Evolutionary conservation across 2,113 vertebrate species (phyloP).

Genomic region (Marcusenius ussheri): DNA sequence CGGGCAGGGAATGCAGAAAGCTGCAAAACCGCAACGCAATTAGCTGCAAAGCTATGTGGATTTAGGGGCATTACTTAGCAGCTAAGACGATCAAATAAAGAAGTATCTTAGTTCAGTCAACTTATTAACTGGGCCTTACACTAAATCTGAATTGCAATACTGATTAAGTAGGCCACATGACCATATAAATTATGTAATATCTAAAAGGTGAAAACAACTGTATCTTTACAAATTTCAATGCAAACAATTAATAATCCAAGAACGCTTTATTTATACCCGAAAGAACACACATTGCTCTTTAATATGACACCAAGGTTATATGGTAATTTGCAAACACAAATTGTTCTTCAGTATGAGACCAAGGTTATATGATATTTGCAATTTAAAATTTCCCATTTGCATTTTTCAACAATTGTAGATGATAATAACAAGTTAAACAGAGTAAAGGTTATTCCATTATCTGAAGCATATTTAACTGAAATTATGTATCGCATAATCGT

Average conservation of each 20-base stretch:
- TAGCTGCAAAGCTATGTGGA: not conserved
- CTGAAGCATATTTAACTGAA: not conserved
- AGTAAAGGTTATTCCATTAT: not conserved
- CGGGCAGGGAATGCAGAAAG: not conserved
- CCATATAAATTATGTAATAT: not conserved
- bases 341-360: not conserved
- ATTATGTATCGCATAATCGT: not conserved
- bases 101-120: not conserved
- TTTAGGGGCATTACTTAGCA: not conserved
- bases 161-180: not conserved
- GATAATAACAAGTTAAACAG: constrained; percentile 8
- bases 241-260: constrained; percentile 2
- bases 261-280: not conserved
- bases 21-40: not conserved
- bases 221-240: constrained; percentile 1
- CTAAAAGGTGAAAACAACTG: not conserved
- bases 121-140: not conserved
- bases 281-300: not conserved
- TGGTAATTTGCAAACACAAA: constrained; percentile 13
- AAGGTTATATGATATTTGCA: constrained; percentile 7
- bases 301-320: constrained; percentile 11
- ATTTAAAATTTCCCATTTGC: constrained; percentile 7
- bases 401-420: not conserved
- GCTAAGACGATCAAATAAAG: not conserved
- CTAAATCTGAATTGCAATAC: not conserved